These are phyloP conservation scores for Diphyllodes magnificus DNA, from an alignment of 2,113 vertebrate genomes.

Conservation along the genomic window DNA sequence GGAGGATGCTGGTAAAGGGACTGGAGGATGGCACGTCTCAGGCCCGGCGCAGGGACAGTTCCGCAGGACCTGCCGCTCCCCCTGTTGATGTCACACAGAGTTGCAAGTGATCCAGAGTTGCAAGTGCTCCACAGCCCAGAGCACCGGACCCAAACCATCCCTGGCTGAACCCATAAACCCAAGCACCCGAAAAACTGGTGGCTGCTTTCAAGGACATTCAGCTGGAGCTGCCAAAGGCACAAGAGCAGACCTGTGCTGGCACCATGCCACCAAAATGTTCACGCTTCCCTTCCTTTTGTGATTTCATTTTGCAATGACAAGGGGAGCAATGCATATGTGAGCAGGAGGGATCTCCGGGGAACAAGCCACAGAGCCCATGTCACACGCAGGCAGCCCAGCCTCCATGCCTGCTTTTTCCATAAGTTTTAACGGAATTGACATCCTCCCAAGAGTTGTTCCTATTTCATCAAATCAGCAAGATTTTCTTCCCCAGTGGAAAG, in stretches of 20 bases:
- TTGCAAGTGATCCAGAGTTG: background rate
- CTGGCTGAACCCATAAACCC: background rate
- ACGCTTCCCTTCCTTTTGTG: background rate
- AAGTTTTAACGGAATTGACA: background rate
- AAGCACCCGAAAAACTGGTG: rapidly evolving
- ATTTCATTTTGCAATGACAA: background rate
- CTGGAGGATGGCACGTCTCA: background rate
- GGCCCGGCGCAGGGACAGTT: background rate
- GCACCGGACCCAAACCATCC: background rate
- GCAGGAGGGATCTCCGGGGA: background rate
- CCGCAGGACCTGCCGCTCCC: conserved; percentile 4
- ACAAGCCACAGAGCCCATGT: background rate
- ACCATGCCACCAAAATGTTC: rapidly evolving
- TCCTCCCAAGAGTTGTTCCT: background rate
- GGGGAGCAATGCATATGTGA: background rate
- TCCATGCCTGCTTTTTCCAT: background rate
- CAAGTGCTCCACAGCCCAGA: background rate
- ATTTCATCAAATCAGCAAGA: conserved; percentile 48
- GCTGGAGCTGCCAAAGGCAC: background rate
- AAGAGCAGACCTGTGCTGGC: background rate
- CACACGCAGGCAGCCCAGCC: background rate
- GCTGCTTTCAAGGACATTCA: background rate
- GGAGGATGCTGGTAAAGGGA: background rate
- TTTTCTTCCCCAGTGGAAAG: conserved; percentile 31
- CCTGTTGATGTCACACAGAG: background rate